phyloP scores from a whole-genome alignment of 1,140 invertebrate species.

The Myzus persicae region DNA sequence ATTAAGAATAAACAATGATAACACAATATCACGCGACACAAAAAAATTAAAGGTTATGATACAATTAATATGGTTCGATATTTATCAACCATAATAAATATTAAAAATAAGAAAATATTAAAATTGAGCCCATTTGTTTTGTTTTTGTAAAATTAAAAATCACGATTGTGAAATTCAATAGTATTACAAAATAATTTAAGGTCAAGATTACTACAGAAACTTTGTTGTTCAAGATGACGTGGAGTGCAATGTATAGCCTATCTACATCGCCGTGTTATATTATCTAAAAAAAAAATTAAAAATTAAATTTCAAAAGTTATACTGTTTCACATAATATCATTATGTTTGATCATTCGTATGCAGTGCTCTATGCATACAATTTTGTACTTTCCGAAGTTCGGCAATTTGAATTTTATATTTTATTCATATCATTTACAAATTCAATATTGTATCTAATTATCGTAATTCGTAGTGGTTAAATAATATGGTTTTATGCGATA shows the following conservation, averaged over 20 bases:
- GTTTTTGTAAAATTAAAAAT: not conserved
- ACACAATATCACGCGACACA: not conserved
- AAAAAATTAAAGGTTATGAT: not conserved
- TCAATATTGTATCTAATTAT: too few species aligned
- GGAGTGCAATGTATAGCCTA: not conserved
- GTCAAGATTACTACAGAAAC: not conserved
- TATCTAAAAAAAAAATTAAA: too few species aligned
- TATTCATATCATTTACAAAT: too few species aligned
- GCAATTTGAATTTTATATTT: too few species aligned
- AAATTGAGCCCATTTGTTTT: not conserved
- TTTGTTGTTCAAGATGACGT: not conserved
- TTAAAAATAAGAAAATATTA: not conserved
- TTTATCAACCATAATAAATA: not conserved
- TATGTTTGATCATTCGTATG: too few species aligned
- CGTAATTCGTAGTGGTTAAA: too few species aligned
- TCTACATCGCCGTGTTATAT: not conserved
- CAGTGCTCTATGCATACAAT: too few species aligned
- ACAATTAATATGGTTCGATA: too few species aligned
- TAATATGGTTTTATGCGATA: too few species aligned
- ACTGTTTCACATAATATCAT: too few species aligned
- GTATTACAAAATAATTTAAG: not conserved
- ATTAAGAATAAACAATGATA: not conserved
- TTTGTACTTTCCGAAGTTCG: too few species aligned
- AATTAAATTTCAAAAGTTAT: too few species aligned
- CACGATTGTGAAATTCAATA: not conserved